Evolutionary conservation across 2,113 vertebrate genomes (phyloP).

Genomic region (Python bivittatus): DNA sequence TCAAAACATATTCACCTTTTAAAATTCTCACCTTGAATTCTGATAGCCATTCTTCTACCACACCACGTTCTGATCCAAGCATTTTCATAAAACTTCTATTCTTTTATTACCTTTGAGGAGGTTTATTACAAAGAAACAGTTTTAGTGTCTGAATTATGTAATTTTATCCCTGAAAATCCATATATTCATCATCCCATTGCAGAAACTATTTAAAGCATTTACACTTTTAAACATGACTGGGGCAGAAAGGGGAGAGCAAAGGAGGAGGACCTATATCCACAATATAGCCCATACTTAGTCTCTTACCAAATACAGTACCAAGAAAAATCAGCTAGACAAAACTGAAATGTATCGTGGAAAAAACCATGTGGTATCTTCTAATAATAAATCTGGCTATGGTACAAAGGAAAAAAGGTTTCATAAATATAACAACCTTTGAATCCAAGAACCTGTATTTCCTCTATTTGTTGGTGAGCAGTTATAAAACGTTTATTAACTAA

Average conservation of each 20-base stretch:
- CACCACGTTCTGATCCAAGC: slow-evolving; percentile 89
- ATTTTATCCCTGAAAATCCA: neutral
- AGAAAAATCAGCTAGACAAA: slow-evolving; percentile 41
- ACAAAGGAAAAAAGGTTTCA: slow-evolving; percentile 23
- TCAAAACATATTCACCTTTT: slow-evolving; percentile 7
- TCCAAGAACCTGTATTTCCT: slow-evolving; percentile 1
- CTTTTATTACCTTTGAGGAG: slow-evolving; percentile 67
- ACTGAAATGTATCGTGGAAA: slow-evolving; percentile 40
- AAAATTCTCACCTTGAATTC: slow-evolving; percentile 93
- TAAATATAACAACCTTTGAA: slow-evolving; percentile 6
- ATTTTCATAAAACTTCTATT: slow-evolving; percentile 81
- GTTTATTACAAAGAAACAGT: neutral
- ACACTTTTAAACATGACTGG: neutral
- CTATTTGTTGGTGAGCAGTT: slow-evolving; percentile 4
- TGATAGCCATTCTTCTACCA: slow-evolving; percentile 98
- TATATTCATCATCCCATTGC: slow-evolving; percentile 2
- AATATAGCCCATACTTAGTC: slow-evolving; percentile 36
- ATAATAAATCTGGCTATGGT: slow-evolving; percentile 19
- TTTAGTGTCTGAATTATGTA: neutral
- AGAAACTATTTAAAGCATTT: too few species aligned
- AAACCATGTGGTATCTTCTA: slow-evolving; percentile 10
- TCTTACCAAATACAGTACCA: slow-evolving; percentile 50
- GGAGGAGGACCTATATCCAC: slow-evolving; percentile 25
- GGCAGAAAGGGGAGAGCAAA: slow-evolving; percentile 17
- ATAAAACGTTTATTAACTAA: neutral